Evolutionary conservation across 2,113 vertebrate genomes (phyloP), one percentile per base, ranked within the genome.

Genomic region (Cromileptes altivelis): DNA sequence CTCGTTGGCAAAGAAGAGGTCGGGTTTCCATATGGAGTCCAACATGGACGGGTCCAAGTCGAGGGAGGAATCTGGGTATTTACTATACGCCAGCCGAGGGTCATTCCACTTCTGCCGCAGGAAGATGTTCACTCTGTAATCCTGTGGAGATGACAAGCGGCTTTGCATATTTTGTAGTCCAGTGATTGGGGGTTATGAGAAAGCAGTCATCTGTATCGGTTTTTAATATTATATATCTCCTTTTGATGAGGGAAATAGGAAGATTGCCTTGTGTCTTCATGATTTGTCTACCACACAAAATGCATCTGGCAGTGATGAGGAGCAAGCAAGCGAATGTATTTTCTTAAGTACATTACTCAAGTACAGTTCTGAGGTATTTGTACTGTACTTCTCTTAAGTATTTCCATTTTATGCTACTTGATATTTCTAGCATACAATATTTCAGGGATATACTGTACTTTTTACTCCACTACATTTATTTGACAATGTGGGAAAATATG

Each of bases 91-190:
- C 91, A 99, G 94, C 25, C 98, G 97, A n/a, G 98, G 97, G 87
- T 99, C 98, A 12, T 99, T 99, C 98, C 98, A 99, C 86, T 97
- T 97, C 95, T 99, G 98, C 84, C 98, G 96, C 95, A 99, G 95
- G 96, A 99, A 99, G 95, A 99, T 99, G 91, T 99, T 99, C 95
- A 99, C 97, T 94, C 98, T 96, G 95, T 99, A 99, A 95, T 99
- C 98, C 98, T 99, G 97, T n/a, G 75, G 94, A 96, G 95, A 91
- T 3, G 87, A 91, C 80, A 88, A 82, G 86, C 33, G 0, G 81
- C 76, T 87, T 92, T 89, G 76, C 77, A 91, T 88, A 89, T 82
- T 91, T 89, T 88, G 72, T 17, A 19, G 53, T 15, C 9, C 75
- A 50, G 56, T 18, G 45, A 67, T 71, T 69, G 33, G 18, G 42